Evolutionary conservation across 1,140 invertebrate genomes (phyloP).

Genomic region (Archegozetes longisetosus): DNA sequence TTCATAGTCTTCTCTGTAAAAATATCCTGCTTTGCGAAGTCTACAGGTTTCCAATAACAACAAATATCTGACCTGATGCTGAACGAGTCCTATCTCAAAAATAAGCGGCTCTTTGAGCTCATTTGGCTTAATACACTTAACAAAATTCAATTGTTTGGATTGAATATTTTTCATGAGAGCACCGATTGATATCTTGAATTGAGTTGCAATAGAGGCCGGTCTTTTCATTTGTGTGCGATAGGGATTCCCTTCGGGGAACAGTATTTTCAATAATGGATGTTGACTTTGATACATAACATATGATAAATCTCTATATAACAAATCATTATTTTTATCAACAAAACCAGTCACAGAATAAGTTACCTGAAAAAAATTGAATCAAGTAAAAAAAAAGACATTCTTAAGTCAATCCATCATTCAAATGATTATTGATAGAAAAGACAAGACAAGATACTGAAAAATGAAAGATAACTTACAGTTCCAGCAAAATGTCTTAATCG

Average conservation of each 20-base stretch:
- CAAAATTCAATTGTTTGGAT: constrained; percentile 61
- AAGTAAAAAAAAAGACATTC: neutral
- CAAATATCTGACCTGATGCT: constrained; percentile 55
- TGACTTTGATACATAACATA: constrained; percentile 21
- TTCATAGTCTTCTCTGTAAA: constrained; percentile 63
- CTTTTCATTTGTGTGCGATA: constrained; percentile 20
- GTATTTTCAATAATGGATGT: constrained; percentile 19
- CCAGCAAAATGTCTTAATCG: constrained; percentile 49
- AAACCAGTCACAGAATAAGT: constrained; percentile 73
- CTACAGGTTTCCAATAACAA: constrained; percentile 73
- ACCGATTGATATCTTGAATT: constrained; percentile 70
- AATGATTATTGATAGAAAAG: no score
- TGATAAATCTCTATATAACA: constrained; percentile 56
- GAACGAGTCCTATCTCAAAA: constrained; percentile 49
- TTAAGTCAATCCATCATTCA: no score
- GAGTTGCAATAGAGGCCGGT: constrained; percentile 48
- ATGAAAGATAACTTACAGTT: constrained; percentile 32
- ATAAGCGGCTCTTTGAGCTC: constrained; percentile 49
- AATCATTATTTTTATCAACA: constrained; percentile 83
- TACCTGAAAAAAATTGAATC: constrained; percentile 32
- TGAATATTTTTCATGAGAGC: constrained; percentile 46
- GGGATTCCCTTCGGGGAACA: constrained; percentile 24
- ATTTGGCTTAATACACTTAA: constrained; percentile 76
- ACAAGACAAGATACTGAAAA: no score
- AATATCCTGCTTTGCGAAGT: constrained; percentile 65